Base-by-base conservation (phyloP, 2,113 vertebrate species). In the Apeltes quadracus region DNA sequence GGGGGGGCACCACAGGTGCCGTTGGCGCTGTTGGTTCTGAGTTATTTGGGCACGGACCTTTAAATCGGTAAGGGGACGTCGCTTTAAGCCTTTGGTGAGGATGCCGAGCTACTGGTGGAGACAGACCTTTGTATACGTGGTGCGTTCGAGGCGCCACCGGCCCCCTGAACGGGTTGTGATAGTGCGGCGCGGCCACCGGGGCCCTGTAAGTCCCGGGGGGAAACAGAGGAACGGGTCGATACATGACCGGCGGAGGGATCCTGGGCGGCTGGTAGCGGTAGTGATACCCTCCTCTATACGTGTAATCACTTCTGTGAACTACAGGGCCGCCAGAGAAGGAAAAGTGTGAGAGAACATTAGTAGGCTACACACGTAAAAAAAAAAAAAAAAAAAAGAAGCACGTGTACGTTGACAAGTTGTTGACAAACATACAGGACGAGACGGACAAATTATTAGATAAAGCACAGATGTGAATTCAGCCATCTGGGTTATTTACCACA, bases 231-330 rank as follows among this genome's bases (percentile, higher is more conserved):
- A 83, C 13, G 46, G 87, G 90, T 41, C 43, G 88, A 80, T 84
- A 86, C 81, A 84, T 74, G 78, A 89, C 77, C 20, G 77, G 81
- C 61, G 88, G 87, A 75, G 82, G 79, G 77, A 78, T 89, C 90
- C 84, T 61, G 72, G 81, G 88, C 74, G 87, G 87, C 78, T 84
- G 87, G 76, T 84, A 87, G 83, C 85, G 91, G 86, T 87, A 85
- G 79, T 88, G 90, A 88, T 90, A 92, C 87, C 91, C 89, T 88
- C 92, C 82, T 89, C 90, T 93, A 91, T 93, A 93, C 53, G 87
- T 90, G 89, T 92, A 92, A 79, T 92, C 89, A 92, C 87, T 87
- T 77, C 88, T 90, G 86, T 92, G 89, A 80, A 92, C 94, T 94
- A 91, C 78, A 69, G 79, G 64, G 75, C 86, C 92, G 88, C 89